phyloP scores from a whole-genome alignment of 2,113 vertebrate species.

The Strix uralensis region DNA sequence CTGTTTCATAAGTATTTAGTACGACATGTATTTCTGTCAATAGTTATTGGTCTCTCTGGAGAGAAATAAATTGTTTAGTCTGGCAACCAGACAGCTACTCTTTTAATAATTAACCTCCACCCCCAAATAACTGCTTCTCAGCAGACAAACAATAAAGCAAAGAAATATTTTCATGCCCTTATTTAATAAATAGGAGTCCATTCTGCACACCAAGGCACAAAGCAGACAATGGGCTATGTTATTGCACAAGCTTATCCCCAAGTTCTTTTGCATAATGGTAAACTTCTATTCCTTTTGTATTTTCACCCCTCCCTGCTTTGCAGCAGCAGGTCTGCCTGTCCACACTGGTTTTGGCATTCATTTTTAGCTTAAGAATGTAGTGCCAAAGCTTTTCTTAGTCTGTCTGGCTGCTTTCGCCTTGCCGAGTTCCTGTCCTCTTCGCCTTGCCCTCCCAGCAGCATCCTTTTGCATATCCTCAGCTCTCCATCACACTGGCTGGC shows the following conservation, averaged over 20 bases:
- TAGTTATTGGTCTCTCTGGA: not conserved
- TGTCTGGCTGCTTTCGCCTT: accelerated
- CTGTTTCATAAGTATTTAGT: not conserved
- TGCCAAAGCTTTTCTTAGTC: not conserved
- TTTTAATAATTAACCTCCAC: not conserved
- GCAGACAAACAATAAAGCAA: not conserved
- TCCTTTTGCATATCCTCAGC: accelerated
- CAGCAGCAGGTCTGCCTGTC: not conserved
- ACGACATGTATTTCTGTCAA: not conserved
- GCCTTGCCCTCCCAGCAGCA: not conserved
- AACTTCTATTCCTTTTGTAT: not conserved
- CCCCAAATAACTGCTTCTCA: not conserved
- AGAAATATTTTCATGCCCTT: not conserved
- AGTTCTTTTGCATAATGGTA: not conserved
- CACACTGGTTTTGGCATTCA: not conserved
- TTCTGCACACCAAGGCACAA: not conserved
- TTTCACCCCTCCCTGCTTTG: not conserved
- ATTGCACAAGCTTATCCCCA: not conserved
- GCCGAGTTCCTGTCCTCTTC: not conserved
- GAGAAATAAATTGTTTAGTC: not conserved
- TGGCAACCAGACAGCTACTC: not conserved
- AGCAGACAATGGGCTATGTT: not conserved
- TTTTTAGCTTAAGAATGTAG: not conserved
- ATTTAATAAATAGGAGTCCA: not conserved
- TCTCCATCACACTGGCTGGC: not conserved